Percentiles rank a stretch among this genome's conserved stretches.
These are phyloP conservation scores for Rhamnusium bicolor DNA, from an alignment of 2,888 invertebrate genomes.

Conservation along the genomic window DNA sequence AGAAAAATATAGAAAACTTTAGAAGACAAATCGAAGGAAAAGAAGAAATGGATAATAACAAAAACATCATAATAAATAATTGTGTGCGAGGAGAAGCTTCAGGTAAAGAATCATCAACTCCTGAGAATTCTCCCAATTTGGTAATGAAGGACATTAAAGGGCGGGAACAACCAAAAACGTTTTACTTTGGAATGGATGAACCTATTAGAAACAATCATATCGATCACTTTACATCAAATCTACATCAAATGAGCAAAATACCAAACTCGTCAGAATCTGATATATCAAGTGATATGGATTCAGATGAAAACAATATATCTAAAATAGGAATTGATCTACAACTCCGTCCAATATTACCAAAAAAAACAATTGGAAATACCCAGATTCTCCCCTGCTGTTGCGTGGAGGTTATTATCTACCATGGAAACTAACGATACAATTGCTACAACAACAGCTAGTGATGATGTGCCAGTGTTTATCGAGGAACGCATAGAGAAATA, in stretches of 20 bases:
- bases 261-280: constrained; percentile 74
- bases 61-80: constrained; percentile 65
- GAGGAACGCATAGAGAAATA: constrained; percentile 74
- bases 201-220: constrained; percentile 45
- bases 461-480: constrained; percentile 68
- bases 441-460: constrained; percentile 54
- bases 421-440: constrained; percentile 72
- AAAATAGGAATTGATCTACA: constrained; percentile 80
- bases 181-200: constrained; percentile 87
- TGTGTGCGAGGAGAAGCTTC: constrained; percentile 73
- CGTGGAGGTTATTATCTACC: constrained; percentile 83
- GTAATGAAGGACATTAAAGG: constrained; percentile 51
- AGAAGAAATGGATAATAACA: constrained; percentile 73
- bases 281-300: constrained; percentile 73
- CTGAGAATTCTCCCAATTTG: constrained; percentile 75
- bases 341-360: constrained; percentile 85
- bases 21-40: constrained; percentile 73
- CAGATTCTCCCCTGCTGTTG: constrained; percentile 86
- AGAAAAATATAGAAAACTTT: constrained; percentile 70
- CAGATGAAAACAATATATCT: constrained; percentile 58
- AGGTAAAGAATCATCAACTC: constrained; percentile 78
- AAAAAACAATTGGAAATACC: constrained; percentile 84
- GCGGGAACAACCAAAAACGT: constrained; percentile 73
- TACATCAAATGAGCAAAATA: constrained; percentile 52
- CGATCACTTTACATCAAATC: constrained; percentile 53